Base-by-base conservation (phyloP, 1,140 invertebrate genomes). In the Hesperophylax magnus region DNA sequence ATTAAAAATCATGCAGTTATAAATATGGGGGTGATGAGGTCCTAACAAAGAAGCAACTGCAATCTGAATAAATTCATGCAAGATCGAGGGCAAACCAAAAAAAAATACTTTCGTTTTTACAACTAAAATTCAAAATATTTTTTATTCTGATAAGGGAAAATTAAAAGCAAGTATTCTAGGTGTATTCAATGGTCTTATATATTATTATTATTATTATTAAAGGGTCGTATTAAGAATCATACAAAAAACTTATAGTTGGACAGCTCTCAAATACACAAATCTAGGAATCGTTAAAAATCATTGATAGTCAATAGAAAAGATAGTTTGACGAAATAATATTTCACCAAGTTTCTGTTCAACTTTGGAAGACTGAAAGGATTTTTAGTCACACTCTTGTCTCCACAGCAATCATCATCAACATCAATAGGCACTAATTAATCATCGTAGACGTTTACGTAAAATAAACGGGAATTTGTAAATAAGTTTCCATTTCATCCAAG, bases 301-400 rank as follows among this genome's bases (percentile, higher is more conserved):
- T 27, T 24, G 54, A n/a, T 56, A 56, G 17, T 18, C 58, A 61
- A 61, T 24, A 3, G 60, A 24, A 63, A 63, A 15, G 60, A 24
- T 27, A 15, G 24, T 34, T 67, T 3, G 63, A 67, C 14, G 22
- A 61, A 20, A 24, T 27, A 54, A 54, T 67, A 39, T 67, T 67
- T 67, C 63, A 67, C 24, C 0, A 67, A 17, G 9, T 39, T 15
- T 65, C 2, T 67, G 17, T 61, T 61, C 17, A 34, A 34, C 15
- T 22, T 69, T 72, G 69, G 69, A 72, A 72, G 69, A 72, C 69
- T 52, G 31, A 22, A 72, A 69, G 65, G 24, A 39, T 34, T 69
- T 67, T 69, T 9, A 31, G 27, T 18, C 31, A 47, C 11, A 47
- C 22, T 60, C 24, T 22, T 8, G 24, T 61, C 58, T 15, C 20